A percentile compares a stretch with the other conserved stretches of the same genome.
Conservation (phyloP, 2,797 vertebrate species). For the Gallinago stenura region DNA sequence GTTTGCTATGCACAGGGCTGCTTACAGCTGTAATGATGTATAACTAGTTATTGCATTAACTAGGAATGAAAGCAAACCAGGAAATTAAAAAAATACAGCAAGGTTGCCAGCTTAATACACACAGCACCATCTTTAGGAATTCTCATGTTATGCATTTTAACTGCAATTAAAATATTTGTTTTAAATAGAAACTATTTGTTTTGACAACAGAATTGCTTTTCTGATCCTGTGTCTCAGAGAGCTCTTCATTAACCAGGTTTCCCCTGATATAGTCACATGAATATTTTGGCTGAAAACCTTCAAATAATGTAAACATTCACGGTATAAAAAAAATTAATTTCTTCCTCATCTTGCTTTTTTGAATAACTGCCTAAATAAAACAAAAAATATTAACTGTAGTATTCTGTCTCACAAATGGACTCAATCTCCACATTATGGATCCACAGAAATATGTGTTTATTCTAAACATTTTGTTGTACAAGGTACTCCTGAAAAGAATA, state of each 20-base stretch:
- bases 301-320: neutral
- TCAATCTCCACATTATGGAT: neutral
- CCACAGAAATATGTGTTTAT: neutral
- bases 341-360: neutral
- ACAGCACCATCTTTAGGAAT: neutral
- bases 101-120: neutral
- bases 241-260: neutral
- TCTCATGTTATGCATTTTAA: neutral
- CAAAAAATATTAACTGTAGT: neutral
- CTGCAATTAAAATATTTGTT: neutral
- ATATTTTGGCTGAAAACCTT: neutral
- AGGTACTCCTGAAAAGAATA: neutral
- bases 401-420: neutral
- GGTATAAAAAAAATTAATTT: neutral
- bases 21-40: neutral
- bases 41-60: neutral
- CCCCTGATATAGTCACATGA: neutral
- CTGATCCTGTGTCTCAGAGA: neutral
- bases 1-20: neutral
- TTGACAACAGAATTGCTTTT: conserved; percentile 20
- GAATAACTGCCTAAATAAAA: neutral
- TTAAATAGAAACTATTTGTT: neutral
- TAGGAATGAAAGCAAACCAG: conserved; percentile 24
- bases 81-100: neutral
- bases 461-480: neutral